Percentiles rank a stretch among this genome's conserved stretches.
phyloP scores from a whole-genome alignment of 2,113 vertebrate genomes.

The Nothobranchius kuhntae region DNA sequence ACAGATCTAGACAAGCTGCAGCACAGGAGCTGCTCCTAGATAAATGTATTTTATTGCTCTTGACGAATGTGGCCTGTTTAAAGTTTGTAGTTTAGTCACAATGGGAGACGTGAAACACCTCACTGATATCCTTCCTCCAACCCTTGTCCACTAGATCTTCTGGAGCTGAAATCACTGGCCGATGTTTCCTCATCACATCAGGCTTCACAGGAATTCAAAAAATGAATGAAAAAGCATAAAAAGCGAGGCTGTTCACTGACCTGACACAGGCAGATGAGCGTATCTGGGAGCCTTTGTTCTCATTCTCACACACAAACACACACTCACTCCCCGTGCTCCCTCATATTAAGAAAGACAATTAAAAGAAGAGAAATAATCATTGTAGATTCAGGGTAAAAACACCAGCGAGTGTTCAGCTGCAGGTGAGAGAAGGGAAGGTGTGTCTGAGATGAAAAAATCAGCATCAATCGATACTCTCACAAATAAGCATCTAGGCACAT shows the following conservation, averaged over 20 bases:
- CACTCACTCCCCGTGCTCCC: background rate
- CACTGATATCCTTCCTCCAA: too few relatives aligned
- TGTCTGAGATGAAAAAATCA: background rate
- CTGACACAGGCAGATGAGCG: background rate
- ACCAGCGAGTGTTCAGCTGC: background rate
- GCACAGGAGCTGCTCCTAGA: too few relatives aligned
- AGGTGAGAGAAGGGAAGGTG: background rate
- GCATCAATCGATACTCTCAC: background rate
- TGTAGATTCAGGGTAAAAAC: background rate
- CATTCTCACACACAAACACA: background rate
- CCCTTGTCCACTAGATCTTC: too few relatives aligned
- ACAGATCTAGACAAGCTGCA: too few relatives aligned
- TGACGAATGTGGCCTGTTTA: too few relatives aligned
- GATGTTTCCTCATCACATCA: background rate
- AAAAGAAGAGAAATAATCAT: background rate
- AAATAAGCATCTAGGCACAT: background rate
- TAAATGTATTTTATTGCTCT: too few relatives aligned
- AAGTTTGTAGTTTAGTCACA: too few relatives aligned
- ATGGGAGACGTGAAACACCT: too few relatives aligned
- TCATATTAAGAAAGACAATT: background rate
- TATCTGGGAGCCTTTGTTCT: background rate
- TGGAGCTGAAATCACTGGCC: background rate
- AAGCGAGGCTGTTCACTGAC: slow-evolving; percentile 1
- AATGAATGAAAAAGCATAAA: background rate
- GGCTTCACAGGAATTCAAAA: background rate